These are phyloP conservation scores for Frankliniella intonsa DNA, from an alignment of 2,888 invertebrate species.

Conservation along the genomic window DNA sequence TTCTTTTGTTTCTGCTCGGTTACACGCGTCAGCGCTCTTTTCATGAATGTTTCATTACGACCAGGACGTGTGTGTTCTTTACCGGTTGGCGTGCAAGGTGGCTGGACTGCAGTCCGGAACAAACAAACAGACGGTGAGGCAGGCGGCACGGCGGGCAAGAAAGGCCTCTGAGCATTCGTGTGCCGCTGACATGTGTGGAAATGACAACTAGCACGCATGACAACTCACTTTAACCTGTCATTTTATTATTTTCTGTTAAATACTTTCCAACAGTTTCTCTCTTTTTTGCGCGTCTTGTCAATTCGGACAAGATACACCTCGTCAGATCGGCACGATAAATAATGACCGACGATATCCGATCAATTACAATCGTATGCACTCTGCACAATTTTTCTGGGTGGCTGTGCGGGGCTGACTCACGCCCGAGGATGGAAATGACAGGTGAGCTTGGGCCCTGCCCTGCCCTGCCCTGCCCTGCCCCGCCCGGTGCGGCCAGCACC, in stretches of 20 bases:
- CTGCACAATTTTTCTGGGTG: not conserved
- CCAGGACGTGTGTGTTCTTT: not conserved
- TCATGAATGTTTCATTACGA: slow-evolving; percentile 24
- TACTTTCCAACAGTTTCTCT: no score
- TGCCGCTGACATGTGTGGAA: not conserved
- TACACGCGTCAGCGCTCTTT: not conserved
- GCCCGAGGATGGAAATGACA: not conserved
- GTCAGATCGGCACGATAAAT: no score
- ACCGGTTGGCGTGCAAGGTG: not conserved
- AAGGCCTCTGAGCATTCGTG: not conserved
- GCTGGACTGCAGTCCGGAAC: not conserved
- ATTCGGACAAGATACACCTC: no score
- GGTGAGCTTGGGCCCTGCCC: not conserved
- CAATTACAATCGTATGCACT: no score
- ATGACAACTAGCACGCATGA: not conserved
- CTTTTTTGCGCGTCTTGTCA: no score
- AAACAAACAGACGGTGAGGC: not conserved
- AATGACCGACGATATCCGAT: no score
- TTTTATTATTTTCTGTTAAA: no score
- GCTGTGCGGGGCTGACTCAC: not conserved
- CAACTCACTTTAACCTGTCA: not conserved
- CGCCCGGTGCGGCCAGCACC: not conserved
- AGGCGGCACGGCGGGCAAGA: not conserved
- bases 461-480: not conserved
- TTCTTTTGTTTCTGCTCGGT: slow-evolving; percentile 22